A percentile compares a stretch with the other conserved stretches of the same genome.
These are phyloP conservation scores for Pseudococcus longispinus DNA, from an alignment of 2,888 invertebrate species.

Conservation along the genomic window DNA sequence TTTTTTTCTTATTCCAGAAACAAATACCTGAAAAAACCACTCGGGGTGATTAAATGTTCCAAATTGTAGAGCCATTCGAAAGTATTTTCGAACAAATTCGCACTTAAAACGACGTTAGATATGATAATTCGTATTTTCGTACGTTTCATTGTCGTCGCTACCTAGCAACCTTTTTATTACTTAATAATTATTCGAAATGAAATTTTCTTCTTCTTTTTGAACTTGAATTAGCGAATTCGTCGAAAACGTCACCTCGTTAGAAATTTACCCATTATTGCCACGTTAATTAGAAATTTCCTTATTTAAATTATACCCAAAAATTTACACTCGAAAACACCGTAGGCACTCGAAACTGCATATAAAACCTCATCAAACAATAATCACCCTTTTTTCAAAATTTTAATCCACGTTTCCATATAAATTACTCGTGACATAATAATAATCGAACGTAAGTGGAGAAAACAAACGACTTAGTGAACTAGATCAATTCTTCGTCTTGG, in stretches of 20 bases:
- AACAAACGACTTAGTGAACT: not conserved
- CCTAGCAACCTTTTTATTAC: not conserved
- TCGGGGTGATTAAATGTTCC: not conserved
- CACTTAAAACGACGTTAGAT: not conserved
- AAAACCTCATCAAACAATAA: not conserved
- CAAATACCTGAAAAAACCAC: not conserved
- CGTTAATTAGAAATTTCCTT: not conserved
- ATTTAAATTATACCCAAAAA: not conserved
- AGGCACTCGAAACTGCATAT: no score
- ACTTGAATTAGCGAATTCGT: not conserved
- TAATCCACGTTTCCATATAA: not conserved
- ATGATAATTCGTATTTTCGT: not conserved
- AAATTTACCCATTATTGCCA: not conserved
- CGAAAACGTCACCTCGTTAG: not conserved
- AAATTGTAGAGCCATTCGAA: not conserved
- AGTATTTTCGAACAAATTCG: not conserved
- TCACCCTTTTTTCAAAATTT: not conserved
- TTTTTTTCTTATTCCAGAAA: not conserved
- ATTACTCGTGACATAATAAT: no score
- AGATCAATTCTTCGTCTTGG: not conserved
- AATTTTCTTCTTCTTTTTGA: not conserved
- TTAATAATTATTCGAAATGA: not conserved
- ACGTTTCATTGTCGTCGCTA: not conserved
- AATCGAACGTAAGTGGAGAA: no score
- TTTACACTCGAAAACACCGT: not conserved